phyloP scores from a whole-genome alignment of 2,888 invertebrate genomes.

The Catonia carolina region DNA sequence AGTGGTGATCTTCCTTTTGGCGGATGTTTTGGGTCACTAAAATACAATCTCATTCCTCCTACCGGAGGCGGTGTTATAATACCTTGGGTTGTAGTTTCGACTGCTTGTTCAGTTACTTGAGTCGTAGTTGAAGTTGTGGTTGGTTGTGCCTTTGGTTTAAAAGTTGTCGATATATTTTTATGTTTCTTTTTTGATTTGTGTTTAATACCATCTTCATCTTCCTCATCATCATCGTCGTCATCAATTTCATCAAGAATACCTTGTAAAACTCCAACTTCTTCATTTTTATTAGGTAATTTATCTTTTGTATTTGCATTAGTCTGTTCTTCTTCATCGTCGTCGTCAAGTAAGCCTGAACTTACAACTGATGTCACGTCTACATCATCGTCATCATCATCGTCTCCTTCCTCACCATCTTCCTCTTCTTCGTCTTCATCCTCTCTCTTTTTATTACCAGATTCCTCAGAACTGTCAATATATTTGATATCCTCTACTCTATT shows the following conservation, averaged over 20 bases:
- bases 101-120: not conserved
- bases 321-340: conserved; percentile 44
- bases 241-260: conserved; percentile 18
- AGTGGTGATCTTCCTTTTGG: conserved; percentile 21
- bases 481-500: conserved; percentile 8
- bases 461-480: conserved; percentile 13
- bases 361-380: conserved; percentile 44
- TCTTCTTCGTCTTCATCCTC: conserved; percentile 30
- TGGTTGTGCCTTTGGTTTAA: conserved; percentile 2
- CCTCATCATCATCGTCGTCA: conserved; percentile 29
- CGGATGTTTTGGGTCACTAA: conserved; percentile 4
- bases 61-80: conserved; percentile 1
- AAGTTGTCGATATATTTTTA: too few species aligned
- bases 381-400: conserved; percentile 33
- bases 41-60: conserved; percentile 1
- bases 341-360: conserved; percentile 42
- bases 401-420: conserved; percentile 32
- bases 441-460: not conserved
- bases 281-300: conserved; percentile 1
- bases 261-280: conserved; percentile 15
- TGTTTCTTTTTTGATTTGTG: not conserved
- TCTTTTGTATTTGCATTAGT: conserved; percentile 39
- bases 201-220: conserved; percentile 23
- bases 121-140: conserved; percentile 9
- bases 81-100: conserved; percentile 19